A percentile compares a stretch with the other conserved stretches of the same genome.
phyloP scores from a whole-genome alignment of 2,888 invertebrate genomes.

The Alviniconcha strummeri region DNA sequence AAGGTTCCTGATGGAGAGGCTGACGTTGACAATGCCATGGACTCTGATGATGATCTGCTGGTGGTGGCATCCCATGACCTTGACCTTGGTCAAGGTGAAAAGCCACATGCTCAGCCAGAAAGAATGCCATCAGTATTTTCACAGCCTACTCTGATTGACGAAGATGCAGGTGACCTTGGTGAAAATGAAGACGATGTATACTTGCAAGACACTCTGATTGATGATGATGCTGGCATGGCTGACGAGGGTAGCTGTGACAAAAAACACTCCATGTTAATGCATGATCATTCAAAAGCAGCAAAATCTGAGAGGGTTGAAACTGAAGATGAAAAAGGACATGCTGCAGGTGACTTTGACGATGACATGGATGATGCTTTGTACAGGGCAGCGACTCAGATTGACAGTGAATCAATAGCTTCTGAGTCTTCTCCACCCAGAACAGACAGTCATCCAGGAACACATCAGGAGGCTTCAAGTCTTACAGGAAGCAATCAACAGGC shows the following conservation, averaged over 20 bases:
- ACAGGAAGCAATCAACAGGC: too few relatives aligned
- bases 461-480: too few relatives aligned
- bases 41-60: slow-evolving; percentile 22
- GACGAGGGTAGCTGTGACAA: background rate
- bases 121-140: background rate
- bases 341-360: slow-evolving; percentile 9
- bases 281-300: too few relatives aligned
- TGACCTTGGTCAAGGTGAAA: background rate
- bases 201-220: slow-evolving; percentile 19
- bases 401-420: background rate
- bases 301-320: too few relatives aligned
- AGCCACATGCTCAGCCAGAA: background rate
- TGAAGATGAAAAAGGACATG: too few relatives aligned
- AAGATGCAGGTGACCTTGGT: background rate
- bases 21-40: background rate
- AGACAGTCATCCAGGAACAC: too few relatives aligned
- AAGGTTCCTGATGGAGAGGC: background rate
- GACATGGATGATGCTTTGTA: slow-evolving; percentile 21
- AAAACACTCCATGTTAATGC: too few relatives aligned
- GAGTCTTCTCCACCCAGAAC: too few relatives aligned
- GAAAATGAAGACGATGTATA: slow-evolving; percentile 12
- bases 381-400: slow-evolving; percentile 21
- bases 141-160: slow-evolving; percentile 12
- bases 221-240: background rate
- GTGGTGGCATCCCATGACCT: background rate